Evolutionary conservation across 1,140 invertebrate genomes (phyloP), one percentile per base, ranked within the genome.

Genomic region (Bombus huntii): DNA sequence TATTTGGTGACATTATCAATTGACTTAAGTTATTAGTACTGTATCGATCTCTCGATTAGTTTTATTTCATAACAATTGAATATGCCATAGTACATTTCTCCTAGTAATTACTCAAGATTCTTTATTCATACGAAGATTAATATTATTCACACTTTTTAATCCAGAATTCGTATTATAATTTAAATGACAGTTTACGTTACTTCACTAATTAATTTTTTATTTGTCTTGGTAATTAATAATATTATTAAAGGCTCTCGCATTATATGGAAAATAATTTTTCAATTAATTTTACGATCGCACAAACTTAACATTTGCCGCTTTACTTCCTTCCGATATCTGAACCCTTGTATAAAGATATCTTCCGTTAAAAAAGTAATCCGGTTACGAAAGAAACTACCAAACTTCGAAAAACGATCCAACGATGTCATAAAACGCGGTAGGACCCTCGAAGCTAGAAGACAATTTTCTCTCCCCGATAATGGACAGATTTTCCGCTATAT

Each of bases 401-500:
- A 53, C 22, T 44, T 53, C n/a, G n/a, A 53, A 10, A 28, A 31
- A 73, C n/a, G 39, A 66, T 8, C 18, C n/a, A 13, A 78, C 59
- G 59, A 34, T 10, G 22, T 12, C 39, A 37, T 80, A 80, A 47
- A 53, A 22, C 62, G 18, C 18, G 13, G 65, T 5, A 66, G 2
- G n/a, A 31, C 34, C n/a, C 42, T 18, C 8, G 3, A 25, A 31
- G n/a, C 9, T 8, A 31, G 13, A 22, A 73, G 53, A 72, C 37
- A 39, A 81, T 81, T 72, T 71, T n/a, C 39, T 15, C 59, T 31
- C 22, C 10, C 37, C 13, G 39, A 22, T 75, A 76, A 76, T 76
- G 39, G 59, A 76, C 47, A 75, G 59, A 83, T 65, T 83, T 76
- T 76, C 72, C 42, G n/a, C 72, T 39, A 37, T 77, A 75, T 75